A percentile compares a stretch with the other conserved stretches of the same genome.
phyloP scores from a whole-genome alignment of 1,140 invertebrate species.

The Mizuhopecten yessoensis region DNA sequence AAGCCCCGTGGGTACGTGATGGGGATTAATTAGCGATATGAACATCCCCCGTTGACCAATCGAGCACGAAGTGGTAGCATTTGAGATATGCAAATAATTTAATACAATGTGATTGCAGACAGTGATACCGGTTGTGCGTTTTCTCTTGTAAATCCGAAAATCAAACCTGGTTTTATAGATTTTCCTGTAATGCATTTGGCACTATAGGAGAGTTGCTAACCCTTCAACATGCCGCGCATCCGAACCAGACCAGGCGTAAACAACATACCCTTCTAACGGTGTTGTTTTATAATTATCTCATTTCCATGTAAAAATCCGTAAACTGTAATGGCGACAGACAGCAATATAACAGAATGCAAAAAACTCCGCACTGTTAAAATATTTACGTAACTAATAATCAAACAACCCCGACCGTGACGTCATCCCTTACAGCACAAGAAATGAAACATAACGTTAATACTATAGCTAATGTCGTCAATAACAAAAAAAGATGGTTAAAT shows the following conservation, averaged over 20 bases:
- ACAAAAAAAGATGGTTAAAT: no score
- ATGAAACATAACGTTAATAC: no score
- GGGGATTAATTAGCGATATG: neutral
- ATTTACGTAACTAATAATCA: no score
- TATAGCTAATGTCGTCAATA: no score
- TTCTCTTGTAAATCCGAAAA: neutral
- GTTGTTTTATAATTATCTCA: no score
- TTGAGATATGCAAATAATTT: constrained; percentile 21
- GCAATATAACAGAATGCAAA: no score
- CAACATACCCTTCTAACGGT: neutral
- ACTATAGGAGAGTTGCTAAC: neutral
- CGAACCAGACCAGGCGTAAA: neutral
- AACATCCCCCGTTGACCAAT: neutral
- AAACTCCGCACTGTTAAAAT: no score
- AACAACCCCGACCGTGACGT: no score
- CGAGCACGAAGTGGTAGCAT: neutral
- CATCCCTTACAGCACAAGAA: no score
- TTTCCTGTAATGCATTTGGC: neutral
- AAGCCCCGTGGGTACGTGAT: neutral
- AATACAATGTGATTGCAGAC: neutral
- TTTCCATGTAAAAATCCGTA: no score
- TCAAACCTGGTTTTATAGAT: neutral
- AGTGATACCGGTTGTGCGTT: neutral
- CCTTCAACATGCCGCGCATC: neutral
- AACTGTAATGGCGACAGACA: no score